These are phyloP conservation scores for Coelopa pilipes DNA, from an alignment of 2,888 invertebrate species.

Conservation along the genomic window DNA sequence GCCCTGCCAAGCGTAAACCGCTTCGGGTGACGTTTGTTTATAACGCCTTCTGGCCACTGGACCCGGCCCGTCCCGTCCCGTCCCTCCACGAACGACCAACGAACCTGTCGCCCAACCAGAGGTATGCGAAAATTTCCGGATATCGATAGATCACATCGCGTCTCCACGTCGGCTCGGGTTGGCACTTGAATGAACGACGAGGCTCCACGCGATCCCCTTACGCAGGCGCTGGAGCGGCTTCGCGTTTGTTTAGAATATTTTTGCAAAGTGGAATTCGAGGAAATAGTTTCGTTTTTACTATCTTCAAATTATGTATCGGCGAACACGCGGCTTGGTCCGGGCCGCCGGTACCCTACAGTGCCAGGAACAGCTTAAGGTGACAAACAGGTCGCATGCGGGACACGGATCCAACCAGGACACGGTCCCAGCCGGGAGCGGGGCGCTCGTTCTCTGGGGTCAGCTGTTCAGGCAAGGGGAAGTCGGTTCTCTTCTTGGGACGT, in stretches of 20 bases:
- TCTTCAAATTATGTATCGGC: neutral
- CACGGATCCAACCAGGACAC: too few relatives aligned
- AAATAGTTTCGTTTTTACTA: slow-evolving; percentile 19
- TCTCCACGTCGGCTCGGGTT: neutral
- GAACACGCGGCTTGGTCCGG: neutral
- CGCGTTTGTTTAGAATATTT: slow-evolving; percentile 16
- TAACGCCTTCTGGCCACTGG: neutral
- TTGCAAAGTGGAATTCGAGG: slow-evolving; percentile 31
- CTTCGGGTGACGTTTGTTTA: neutral
- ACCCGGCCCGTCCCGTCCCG: neutral
- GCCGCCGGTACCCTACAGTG: too few relatives aligned
- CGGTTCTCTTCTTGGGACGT: too few relatives aligned
- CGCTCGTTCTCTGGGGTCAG: too few relatives aligned
- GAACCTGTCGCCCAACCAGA: neutral
- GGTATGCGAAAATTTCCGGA: neutral
- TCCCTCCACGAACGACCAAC: neutral
- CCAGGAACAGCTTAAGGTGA: too few relatives aligned
- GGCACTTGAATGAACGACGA: neutral
- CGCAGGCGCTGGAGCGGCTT: neutral
- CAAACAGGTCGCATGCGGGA: too few relatives aligned
- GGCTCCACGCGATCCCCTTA: neutral
- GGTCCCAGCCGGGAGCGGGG: too few relatives aligned
- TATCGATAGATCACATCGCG: neutral
- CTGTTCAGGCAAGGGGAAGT: too few relatives aligned
- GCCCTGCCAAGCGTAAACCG: neutral